Base-by-base conservation (phyloP, 2,888 invertebrate species). In the Crossocerus cetratus region DNA sequence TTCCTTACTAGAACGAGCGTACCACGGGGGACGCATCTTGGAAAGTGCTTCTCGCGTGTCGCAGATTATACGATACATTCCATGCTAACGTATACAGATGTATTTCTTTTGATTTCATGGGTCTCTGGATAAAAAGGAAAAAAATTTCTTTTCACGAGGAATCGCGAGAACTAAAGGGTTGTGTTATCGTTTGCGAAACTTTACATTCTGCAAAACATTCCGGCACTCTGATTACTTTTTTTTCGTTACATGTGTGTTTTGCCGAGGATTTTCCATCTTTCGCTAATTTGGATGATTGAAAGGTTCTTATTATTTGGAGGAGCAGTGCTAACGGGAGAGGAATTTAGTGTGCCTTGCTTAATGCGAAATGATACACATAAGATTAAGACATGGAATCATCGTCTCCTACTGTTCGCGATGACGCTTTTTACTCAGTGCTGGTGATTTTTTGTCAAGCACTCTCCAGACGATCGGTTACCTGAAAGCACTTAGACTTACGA, bases 401-500 rank as follows among this genome's bases (percentile, higher is more conserved):
- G 72, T 72, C 42, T 23, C 22, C 58, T 58, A 43, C 21, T 54
- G n/a, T 22, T 16, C 16, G 16, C 42, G 53, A 32, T 54, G 42
- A 59, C 56, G 49, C 53, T 68, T 57, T 43, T 54, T 60, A 16
- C 65, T 78, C 32, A 49, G 49, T 49, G 49, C 49, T 49, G 68
- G 70, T 58, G 78, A 72, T 74, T 66, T 32, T 68, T 57, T 57
- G 68, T 65, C 55, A 71, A 69, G 71, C 58, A 60, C 68, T 77
- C 70, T 64, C 61, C 58, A 67, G 65, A 73, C 44, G 58, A 82
- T 74, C 66, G 74, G 76, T 76, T 82, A 80, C 74, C 80, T 82
- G 80, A 82, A 58, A 74, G 64, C 67, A 76, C 60, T 63, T 77
- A 79, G 69, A 76, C 59, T 82, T 82, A 81, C 54, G 66, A 69